Evolutionary conservation across 35 echinoderm and acorn worm genomes (phyloP), one percentile per base, ranked within the genome.

Genomic region (Heliocidaris tuberculata): DNA sequence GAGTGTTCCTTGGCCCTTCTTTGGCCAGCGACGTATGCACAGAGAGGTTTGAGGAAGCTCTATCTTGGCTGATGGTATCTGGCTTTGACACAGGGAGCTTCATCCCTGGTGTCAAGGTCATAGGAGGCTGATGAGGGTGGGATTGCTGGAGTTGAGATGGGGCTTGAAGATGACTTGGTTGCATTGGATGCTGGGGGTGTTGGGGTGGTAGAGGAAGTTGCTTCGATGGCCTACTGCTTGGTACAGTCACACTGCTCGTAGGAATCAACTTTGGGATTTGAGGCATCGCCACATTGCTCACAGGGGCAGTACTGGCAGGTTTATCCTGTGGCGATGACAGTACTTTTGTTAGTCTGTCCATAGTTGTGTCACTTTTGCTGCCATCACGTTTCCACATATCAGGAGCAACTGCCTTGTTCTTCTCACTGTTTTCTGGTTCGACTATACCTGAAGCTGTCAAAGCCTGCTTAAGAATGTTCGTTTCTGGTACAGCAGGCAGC

Each of bases 191-290:
- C 70, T 89, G 31, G 11, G 59, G 86, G 48, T 87, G 88, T 95
- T 97, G 95, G 59, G 93, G 31, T 32, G 88, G 50, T 54, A 94
- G 29, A 93, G 96, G 42, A 92, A 85, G 54, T 94, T 95, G 93
- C 60, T 95, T 94, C 30, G 94, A 86, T n/a, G 88, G 47, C 19
- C 96, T 94, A 86, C 94, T 59, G 35, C 61, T 90, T 27, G 97
- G 85, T 92, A 92, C 96, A 31, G 94, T 48, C 70, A 96, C 94
- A 92, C 96, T 97, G 59, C 96, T 97, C 1, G 96, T 97, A 42
- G 96, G 97, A 65, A 99, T 99, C 78, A 99, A 95, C 85, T 99
- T 99, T 59, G 98, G 98, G 59, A 97, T 96, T 93, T 99, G 97
- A 86, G 98, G 98, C 85, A 97, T 97, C 48, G 88, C 90, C 16